A percentile compares a stretch with the other conserved stretches of the same genome.
Conservation (phyloP, 2,797 vertebrate species). For the Chelon auratus region DNA sequence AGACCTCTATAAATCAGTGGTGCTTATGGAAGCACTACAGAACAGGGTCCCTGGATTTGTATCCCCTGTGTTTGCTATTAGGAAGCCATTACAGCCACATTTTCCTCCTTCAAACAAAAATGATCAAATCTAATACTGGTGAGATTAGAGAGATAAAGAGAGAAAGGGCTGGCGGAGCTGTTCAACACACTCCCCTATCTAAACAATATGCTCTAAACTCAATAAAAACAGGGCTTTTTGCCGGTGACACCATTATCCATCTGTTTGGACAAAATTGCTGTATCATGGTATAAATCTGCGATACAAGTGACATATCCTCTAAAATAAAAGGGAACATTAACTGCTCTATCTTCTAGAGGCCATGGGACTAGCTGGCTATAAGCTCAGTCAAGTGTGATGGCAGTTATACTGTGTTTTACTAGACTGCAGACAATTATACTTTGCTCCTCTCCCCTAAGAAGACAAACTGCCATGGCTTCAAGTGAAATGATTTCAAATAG, state of each 20-base stretch:
- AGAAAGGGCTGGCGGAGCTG: slow-evolving; percentile 91
- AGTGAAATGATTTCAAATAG: slow-evolving; percentile 99
- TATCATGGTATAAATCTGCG: slow-evolving; percentile 99
- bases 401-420: slow-evolving; percentile 99
- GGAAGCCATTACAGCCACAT: slow-evolving; percentile 99
- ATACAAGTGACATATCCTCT: slow-evolving; percentile 99
- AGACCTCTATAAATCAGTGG: slow-evolving; percentile 99
- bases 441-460: slow-evolving; percentile 99
- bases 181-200: slow-evolving; percentile 94
- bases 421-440: slow-evolving; percentile 99
- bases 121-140: slow-evolving; percentile 99
- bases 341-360: slow-evolving; percentile 99
- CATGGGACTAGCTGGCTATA: slow-evolving; percentile 99
- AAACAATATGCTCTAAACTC: slow-evolving; percentile 99
- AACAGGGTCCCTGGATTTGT: slow-evolving; percentile 94
- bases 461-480: slow-evolving; percentile 99
- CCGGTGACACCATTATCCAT: slow-evolving; percentile 99
- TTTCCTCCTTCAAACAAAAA: slow-evolving; percentile 99
- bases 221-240: slow-evolving; percentile 97
- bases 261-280: slow-evolving; percentile 99
- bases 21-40: slow-evolving; percentile 98
- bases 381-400: slow-evolving; percentile 99
- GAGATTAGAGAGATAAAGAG: slow-evolving; percentile 99
- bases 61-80: slow-evolving; percentile 99
- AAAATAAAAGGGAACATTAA: slow-evolving; percentile 99